A percentile compares a stretch with the other conserved stretches of the same genome.
Conservation (phyloP, 2,888 invertebrate genomes). For the Pandemis heparana region DNA sequence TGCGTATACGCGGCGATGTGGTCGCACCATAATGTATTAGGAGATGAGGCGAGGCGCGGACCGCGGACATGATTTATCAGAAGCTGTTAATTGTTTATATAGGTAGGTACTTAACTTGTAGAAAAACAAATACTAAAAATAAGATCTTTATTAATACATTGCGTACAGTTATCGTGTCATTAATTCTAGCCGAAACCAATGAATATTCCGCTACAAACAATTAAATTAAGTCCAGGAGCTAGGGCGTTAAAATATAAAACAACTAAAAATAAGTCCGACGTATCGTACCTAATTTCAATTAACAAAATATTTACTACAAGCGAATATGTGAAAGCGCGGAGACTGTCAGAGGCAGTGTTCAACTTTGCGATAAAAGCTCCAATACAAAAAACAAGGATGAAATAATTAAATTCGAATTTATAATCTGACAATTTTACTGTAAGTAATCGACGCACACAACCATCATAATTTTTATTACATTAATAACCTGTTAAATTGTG, state of each 20-base stretch:
- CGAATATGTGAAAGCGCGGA: background rate
- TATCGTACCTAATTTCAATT: background rate
- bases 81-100: no score
- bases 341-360: background rate
- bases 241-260: background rate
- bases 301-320: background rate
- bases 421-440: background rate
- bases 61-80: no score
- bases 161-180: conserved; percentile 50
- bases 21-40: no score
- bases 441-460: background rate
- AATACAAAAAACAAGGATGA: background rate
- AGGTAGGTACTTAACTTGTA: no score
- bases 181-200: conserved; percentile 57
- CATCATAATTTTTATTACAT: background rate
- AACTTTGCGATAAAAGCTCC: background rate
- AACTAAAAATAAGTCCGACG: background rate
- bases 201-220: conserved; percentile 30
- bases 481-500: background rate
- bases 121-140: conserved; percentile 51
- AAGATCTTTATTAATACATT: conserved; percentile 58
- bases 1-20: no score
- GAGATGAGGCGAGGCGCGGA: no score
- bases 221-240: conserved; percentile 14
- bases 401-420: background rate